A percentile compares a stretch with the other conserved stretches of the same genome.
phyloP scores from a whole-genome alignment of 2,113 vertebrate genomes.

The Aepyceros melampus region DNA sequence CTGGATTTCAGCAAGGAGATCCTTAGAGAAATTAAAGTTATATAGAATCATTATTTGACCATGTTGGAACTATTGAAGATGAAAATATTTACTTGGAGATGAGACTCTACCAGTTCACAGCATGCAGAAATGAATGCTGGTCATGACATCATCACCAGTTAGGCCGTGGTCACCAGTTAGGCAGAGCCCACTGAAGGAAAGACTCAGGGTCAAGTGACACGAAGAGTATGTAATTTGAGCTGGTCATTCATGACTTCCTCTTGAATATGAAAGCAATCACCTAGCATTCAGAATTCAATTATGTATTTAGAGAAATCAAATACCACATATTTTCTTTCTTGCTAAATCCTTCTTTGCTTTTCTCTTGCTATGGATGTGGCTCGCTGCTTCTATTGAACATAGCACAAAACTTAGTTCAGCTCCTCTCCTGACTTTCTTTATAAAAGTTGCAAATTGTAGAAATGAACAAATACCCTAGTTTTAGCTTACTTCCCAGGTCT shows the following conservation, averaged over 20 bases:
- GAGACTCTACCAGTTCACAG: background rate
- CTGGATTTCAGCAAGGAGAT: background rate
- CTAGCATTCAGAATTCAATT: background rate
- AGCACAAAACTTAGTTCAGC: background rate
- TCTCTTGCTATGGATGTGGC: background rate
- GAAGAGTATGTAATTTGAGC: background rate
- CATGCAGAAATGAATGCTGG: background rate
- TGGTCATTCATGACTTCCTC: background rate
- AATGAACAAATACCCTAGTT: background rate
- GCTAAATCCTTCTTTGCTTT: background rate
- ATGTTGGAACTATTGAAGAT: background rate
- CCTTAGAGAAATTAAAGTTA: background rate
- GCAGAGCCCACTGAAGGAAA: background rate
- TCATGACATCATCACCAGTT: background rate
- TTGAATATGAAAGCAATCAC: background rate
- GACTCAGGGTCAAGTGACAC: background rate
- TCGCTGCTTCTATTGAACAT: background rate
- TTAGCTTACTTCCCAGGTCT: constrained; percentile 2
- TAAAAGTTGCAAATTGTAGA: constrained; percentile 34
- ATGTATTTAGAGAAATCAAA: constrained; percentile 7
- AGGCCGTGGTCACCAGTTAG: background rate
- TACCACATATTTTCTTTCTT: background rate
- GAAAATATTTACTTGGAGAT: background rate
- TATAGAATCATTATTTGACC: background rate
- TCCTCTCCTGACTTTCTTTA: background rate